Conservation (phyloP, 2,113 vertebrate species). For the Macroglossus sobrinus region DNA sequence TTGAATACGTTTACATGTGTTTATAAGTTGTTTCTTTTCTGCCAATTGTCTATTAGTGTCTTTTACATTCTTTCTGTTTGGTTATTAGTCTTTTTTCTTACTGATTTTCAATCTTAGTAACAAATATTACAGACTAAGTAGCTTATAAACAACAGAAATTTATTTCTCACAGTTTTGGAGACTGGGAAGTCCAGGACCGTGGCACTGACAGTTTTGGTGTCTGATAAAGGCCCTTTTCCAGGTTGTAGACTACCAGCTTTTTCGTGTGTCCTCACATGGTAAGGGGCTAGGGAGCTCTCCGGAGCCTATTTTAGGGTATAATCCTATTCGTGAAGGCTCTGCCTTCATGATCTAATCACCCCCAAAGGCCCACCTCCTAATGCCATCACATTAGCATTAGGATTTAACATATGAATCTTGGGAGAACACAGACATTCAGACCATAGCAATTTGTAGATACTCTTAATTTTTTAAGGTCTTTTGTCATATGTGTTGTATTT, state of each 20-base stretch:
- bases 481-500: background rate
- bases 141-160: background rate
- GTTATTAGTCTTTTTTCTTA: background rate
- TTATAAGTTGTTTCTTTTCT: constrained; percentile 32
- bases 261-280: background rate
- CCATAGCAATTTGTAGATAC: background rate
- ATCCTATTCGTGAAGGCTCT: background rate
- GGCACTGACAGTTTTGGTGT: background rate
- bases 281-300: background rate
- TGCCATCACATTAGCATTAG: background rate
- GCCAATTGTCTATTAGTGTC: background rate
- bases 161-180: background rate
- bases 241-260: background rate
- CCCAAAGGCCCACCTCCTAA: background rate
- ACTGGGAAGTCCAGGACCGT: no score
- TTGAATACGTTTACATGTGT: background rate
- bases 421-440: background rate
- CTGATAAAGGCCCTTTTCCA: background rate
- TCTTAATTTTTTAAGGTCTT: background rate
- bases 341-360: background rate
- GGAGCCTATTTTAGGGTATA: background rate
- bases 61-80: background rate
- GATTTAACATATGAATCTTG: background rate
- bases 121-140: background rate
- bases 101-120: background rate